Evolutionary conservation across 1,140 invertebrate species (phyloP), one percentile per base, ranked within the genome.

Genomic region (Lineus longissimus): DNA sequence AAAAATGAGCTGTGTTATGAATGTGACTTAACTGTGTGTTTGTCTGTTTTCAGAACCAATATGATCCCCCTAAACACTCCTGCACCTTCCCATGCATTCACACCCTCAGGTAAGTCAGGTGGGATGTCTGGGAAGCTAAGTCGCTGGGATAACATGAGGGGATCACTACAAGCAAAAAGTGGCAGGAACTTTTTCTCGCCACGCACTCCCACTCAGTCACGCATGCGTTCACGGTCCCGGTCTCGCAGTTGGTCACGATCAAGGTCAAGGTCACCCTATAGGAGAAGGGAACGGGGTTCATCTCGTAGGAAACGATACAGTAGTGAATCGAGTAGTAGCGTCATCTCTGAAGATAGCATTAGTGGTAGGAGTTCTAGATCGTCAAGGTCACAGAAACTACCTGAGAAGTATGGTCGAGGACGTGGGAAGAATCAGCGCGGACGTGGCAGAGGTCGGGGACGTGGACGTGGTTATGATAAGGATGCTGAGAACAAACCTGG

Each of bases 181-280:
- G 33, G 33, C 6, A 36, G 33, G 15, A 36, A 36, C 33, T 76
- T 62, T 40, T 67, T 68, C 69, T 19, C 29, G 67, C 62, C 15
- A 57, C 68, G 47, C 11, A 70, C 64, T 17, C 64, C 60, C 27
- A 73, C 75, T 27, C 73, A 74, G n/a, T 83, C 84, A 61, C 77
- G 81, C 55, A 84, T 83, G n/a, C 71, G 81, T 30, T 86, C 86
- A 25, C 71, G 77, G 7, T 86, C 84, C 43, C 78, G 77, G 57
- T 82, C 79, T 66, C 80, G 78, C 60, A 72, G 83, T 43, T 71
- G 68, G 30, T 76, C 74, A 55, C 76, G 78, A 25, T 85, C 85
- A 62, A 76, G 81, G 43, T 85, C 84, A 27, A 73, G 83, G 55
- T 86, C 86, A 31, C 73, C 77, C 15, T 86, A 84, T 51, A 77